Base-by-base conservation (phyloP, 2,797 vertebrate species). In the Neosalanx taihuensis region DNA sequence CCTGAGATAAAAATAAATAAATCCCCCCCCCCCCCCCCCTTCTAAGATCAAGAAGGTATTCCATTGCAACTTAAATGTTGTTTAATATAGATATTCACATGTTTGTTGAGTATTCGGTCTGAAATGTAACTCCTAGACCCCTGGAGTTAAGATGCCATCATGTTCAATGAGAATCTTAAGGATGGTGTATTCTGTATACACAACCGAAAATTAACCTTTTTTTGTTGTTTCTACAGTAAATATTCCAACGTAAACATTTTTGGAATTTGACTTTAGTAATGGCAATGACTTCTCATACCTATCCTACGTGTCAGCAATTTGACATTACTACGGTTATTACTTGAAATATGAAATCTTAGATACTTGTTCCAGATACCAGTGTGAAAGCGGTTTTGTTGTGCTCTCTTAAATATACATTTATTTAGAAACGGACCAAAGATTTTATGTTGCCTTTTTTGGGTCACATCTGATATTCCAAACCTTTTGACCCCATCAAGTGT, bases 201-300 rank as follows among this genome's bases (percentile, higher is more conserved):
- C 72, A 76, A 71, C 81, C 26, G 41, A 29, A 57, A 64, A 82
- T 78, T 76, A 82, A 78, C 78, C 73, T 58, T 73, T 56, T 56
- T 17, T 46, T 46, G 5, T 46, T 10, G 51, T 56, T n/a, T 17
- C 15, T 56, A 17, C 51, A 56, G 15, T 56, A 18, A 46, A 46
- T 46, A 56, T 56, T 56, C 51, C 18, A 3, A 56, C 5, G 18
- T 5, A 17, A 56, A n/a, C n/a, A 56, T 56, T 46, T 46, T 12
- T 2, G 41, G 41, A 46, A 46, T 46, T 46, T 13, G 41, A 46
- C 41, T 46, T 12, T 46, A 46, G 7, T 46, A 46, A 12, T 46
- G 41, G 41, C 7, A 12, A 74, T 64, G 53, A 67, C 73, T 53
- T 56, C 17, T 56, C 51, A 56, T 56, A 56, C 17, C 51, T 56